Evolutionary conservation across 2,888 invertebrate species (phyloP), one percentile per base, ranked within the genome.

Genomic region (Campoletis raptor): DNA sequence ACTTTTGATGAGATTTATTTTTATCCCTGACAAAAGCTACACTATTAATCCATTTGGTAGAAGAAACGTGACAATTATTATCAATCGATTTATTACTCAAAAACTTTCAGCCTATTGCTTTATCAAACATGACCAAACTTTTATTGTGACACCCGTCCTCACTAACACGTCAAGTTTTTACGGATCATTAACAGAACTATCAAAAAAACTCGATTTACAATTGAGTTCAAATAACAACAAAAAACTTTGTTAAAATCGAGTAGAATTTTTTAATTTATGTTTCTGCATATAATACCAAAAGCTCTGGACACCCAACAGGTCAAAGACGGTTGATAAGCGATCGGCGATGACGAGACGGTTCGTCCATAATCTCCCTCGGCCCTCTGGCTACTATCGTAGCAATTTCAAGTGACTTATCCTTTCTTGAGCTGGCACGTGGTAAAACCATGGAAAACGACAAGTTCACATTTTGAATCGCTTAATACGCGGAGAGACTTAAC

Each of bases 401-500:
- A 86, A 80, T 84, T 80, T 66, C 30, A 64, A 70, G 77, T 81
- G 83, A 87, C 80, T 85, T 80, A 87, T 86, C 85, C 73, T 57
- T 83, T 81, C 81, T 61, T 24, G 66, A 54, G 24, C 48, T 24
- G 52, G 30, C n/a, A n/a, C n/a, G n/a, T n/a, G n/a, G n/a, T n/a
- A 15, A 80, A 40, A 48, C 18, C 12, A 42, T 40, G 37, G 66
- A 92, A 91, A 91, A 91, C 91, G 92, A 92, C 92, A 70, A 93
- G 92, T 92, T 91, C 91, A 92, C 90, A 94, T 93, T 93, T 92
- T 92, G 92, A 92, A 93, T 93, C 92, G 92, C 91, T 93, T 92
- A 93, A 93, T 93, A 92, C 70, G 45, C 93, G 94, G 92, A 93
- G 93, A 93, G 93, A 93, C 93, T 93, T 93, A 93, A 94, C 94